These are phyloP conservation scores for Sebastes vulpes DNA, from an alignment of 2,797 vertebrate genomes.

Conservation along the genomic window DNA sequence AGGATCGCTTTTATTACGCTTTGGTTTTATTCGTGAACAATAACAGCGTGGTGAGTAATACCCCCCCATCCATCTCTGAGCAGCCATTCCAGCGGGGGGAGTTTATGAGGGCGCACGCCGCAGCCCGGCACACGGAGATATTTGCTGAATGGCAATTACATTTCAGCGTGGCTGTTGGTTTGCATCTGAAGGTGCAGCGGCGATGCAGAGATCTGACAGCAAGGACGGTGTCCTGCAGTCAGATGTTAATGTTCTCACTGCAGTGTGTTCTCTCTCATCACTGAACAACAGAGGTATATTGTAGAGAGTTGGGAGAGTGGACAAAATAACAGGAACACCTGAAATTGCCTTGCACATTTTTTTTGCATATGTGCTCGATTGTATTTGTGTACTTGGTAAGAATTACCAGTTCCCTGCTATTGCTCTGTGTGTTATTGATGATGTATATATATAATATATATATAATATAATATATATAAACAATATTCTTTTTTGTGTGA, in stretches of 20 bases:
- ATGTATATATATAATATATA: too few species aligned
- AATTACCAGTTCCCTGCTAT: too few species aligned
- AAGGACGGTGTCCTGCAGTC: constrained; percentile 21
- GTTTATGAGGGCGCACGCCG: constrained; percentile 45
- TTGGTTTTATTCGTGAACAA: constrained; percentile 71
- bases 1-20: constrained; percentile 68
- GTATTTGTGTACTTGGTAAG: too few species aligned
- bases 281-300: background rate
- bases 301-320: background rate
- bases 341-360: too few species aligned
- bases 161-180: constrained; percentile 31
- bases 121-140: constrained; percentile 11
- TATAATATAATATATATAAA: too few species aligned
- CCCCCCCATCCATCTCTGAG: constrained; percentile 12
- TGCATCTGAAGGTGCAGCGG: constrained; percentile 18
- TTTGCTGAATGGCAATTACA: constrained; percentile 60
- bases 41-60: constrained; percentile 57
- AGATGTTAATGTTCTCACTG: background rate
- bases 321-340: background rate
- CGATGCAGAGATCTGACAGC: constrained; percentile 31
- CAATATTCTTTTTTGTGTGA: too few species aligned
- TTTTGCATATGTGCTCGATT: background rate
- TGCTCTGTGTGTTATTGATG: too few species aligned
- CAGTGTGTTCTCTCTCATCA: background rate
- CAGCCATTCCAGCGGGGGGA: constrained; percentile 21